Conservation (phyloP, 2,888 invertebrate genomes). For the Drosophila paranaensis region DNA sequence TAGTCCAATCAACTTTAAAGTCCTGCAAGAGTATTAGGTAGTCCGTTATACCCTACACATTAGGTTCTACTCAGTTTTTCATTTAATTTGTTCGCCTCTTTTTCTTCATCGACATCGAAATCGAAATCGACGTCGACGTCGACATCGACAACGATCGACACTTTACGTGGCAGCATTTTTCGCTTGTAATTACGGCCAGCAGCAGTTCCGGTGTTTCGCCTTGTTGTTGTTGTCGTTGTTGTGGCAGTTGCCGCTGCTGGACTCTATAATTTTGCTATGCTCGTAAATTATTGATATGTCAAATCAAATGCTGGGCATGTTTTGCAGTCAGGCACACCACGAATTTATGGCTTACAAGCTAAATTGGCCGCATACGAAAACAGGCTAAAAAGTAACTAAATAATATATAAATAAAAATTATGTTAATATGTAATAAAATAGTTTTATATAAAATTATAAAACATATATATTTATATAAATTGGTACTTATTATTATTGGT, state of each 20-base stretch:
- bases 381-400: conserved; percentile 1
- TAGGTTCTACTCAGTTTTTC: background rate
- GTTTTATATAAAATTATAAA: too few species aligned
- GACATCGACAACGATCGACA: conserved; percentile 62
- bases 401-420: background rate
- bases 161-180: conserved; percentile 55
- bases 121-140: conserved; percentile 31
- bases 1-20: background rate
- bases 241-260: conserved; percentile 20
- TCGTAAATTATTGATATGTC: conserved; percentile 77
- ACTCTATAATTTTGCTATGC: conserved; percentile 67
- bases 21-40: background rate
- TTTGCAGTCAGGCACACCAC: conserved; percentile 37
- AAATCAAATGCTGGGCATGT: conserved; percentile 72
- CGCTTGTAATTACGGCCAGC: conserved; percentile 68
- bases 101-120: conserved; percentile 18
- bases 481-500: too few species aligned
- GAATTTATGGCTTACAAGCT: conserved; percentile 64
- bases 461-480: background rate
- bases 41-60: background rate
- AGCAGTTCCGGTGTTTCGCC: conserved; percentile 69
- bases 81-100: background rate
- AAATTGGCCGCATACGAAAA: conserved; percentile 35
- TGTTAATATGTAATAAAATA: background rate
- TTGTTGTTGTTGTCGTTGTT: conserved; percentile 15